These are phyloP conservation scores for Ecliptopera silaceata DNA, from an alignment of 2,888 invertebrate species.

Conservation along the genomic window DNA sequence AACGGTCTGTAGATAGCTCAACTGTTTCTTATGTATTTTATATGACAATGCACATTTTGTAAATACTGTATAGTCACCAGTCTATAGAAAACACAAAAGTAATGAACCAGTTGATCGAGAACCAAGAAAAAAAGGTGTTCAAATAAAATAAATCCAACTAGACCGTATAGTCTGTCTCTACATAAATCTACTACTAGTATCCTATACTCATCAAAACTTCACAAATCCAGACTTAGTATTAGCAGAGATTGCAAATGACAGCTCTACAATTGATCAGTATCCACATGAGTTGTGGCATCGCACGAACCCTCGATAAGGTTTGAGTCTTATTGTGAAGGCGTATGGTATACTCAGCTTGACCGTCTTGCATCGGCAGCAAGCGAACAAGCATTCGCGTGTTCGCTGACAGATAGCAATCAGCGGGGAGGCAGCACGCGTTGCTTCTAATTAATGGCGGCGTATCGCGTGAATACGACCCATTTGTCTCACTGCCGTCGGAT, in stretches of 20 bases:
- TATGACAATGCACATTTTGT: too few species aligned
- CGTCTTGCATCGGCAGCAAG: conserved; percentile 30
- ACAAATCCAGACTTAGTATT: conserved; percentile 1
- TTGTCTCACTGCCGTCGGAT: conserved; percentile 73
- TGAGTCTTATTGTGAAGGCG: conserved; percentile 19
- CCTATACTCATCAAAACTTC: neutral
- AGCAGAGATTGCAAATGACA: conserved; percentile 17
- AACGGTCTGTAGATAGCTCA: too few species aligned
- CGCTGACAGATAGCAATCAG: conserved; percentile 76
- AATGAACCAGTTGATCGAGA: too few species aligned
- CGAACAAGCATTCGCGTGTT: conserved; percentile 67
- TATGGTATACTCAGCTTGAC: conserved; percentile 20
- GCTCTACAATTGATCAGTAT: conserved; percentile 19
- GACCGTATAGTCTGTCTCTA: neutral
- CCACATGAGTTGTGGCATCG: conserved; percentile 7
- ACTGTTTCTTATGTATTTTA: too few species aligned
- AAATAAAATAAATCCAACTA: too few species aligned
- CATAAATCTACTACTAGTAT: neutral
- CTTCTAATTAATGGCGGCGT: conserved; percentile 74
- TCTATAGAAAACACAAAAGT: too few species aligned
- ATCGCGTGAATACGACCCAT: conserved; percentile 74
- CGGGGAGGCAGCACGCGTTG: conserved; percentile 64
- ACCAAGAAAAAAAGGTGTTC: too few species aligned
- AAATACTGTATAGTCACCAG: too few species aligned
- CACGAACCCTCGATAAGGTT: neutral